Evolutionary conservation across 2,113 vertebrate genomes (phyloP), one percentile per base, ranked within the genome.

Genomic region (Ondatra zibethicus): DNA sequence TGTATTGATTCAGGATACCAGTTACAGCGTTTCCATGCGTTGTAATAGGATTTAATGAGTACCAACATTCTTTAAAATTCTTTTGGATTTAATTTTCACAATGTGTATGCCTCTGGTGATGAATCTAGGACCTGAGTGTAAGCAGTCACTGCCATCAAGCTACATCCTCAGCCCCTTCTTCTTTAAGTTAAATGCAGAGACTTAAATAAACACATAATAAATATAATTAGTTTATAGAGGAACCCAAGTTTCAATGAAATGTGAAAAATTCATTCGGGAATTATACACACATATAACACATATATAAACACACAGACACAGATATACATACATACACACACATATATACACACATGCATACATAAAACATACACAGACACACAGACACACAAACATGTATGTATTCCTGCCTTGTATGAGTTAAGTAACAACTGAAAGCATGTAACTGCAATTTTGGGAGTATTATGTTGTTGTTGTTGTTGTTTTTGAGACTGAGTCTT

Each of bases 201-300:
- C 61, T 96, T 95, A 96, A 25, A 55, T 92, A 84, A 96, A 94
- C 39, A 94, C 45, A 72, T 93, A 82, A 85, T 88, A 92, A 88
- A 89, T 85, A 72, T 58, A 92, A 65, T 42, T 95, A 47, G 31
- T 55, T 75, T 66, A 92, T 72, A 95, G 92, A 86, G 3, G 78
- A 91, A 85, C 82, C 39, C 73, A 97, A 70, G 27, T 92, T 93
- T 90, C 81, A 89, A 95, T 89, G 94, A 96, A 94, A 92, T 68
- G 77, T 33, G 13, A 77, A 86, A 95, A 95, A 94, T 13, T 90
- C 13, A 85, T 36, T 29, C 89, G 42, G 50, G 94, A 61, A 68
- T 86, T 14, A 68, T 7, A 66, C 13, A 33, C 13, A 66, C 4
- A 68, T 1, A 85, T 3, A 86, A 85, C 2, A 63, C 12, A 27